Evolutionary conservation across 1,140 invertebrate species (phyloP), one percentile per base, ranked within the genome.

Genomic region (Centruroides sculpturatus): DNA sequence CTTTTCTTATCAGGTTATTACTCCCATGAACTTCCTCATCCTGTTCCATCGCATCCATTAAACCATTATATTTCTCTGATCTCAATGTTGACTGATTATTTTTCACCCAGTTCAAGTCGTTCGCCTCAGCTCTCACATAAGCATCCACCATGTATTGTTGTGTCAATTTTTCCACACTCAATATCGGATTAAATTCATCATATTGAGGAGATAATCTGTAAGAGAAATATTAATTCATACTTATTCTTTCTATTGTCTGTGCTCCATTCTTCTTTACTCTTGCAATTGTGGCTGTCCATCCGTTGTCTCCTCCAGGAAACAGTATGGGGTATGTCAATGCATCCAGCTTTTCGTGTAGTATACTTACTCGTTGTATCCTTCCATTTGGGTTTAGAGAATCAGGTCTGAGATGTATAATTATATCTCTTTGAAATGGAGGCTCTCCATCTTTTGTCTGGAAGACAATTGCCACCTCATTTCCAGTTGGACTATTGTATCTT

Each of bases 181-280:
- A 60, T 7, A 73, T 34, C 8, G 60, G 57, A 59, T 62, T 71
- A 56, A 70, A 72, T 57, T 50, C 46, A 56, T 36, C 11, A n/a
- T n/a, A n/a, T 56, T 35, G 34, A 35, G 36, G 10, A 47, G 46
- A 6, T 13, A 61, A 50, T 6, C 46, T 7, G 53, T 63, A 53
- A 41, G 12, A n/a, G 41, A 48, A 47, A 35, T 10, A n/a, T 35
- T 48, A 34, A 9, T 62, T 12, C 13, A 7, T 55, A 23, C 49
- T 64, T 46, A 48, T 35, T 66, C 34, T 41, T 35, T 58, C 41
- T 57, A 13, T 52, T 50, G 23, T 56, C 6, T 63, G 53, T 10
- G 60, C 13, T 41, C 13, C 41, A 23, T 48, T n/a, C n/a, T 5
- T 55, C 12, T 13, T 35, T 11, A 41, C 50, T 11, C 47, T 49